These are phyloP conservation scores for Lithobates sylvaticus DNA, from an alignment of 2,797 vertebrate species.

Conservation along the genomic window DNA sequence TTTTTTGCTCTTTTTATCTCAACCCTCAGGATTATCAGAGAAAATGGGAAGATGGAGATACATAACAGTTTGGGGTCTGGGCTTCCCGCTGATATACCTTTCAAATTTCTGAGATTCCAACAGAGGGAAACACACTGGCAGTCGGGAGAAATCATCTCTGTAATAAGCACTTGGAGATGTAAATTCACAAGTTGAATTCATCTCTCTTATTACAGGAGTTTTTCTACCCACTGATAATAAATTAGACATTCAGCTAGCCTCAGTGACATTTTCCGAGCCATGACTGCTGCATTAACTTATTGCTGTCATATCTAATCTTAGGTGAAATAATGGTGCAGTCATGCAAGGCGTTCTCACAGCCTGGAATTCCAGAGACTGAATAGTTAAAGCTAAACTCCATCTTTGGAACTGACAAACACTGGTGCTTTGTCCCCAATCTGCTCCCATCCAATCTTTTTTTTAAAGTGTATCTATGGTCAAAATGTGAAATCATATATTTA, in stretches of 20 bases:
- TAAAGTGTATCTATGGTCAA: too few relatives aligned
- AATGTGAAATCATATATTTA: too few relatives aligned
- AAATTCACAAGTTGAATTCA: conserved; percentile 55
- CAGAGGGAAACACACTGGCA: conserved; percentile 46
- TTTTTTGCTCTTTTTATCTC: conserved; percentile 53
- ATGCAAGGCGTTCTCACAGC: neutral
- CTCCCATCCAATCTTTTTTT: too few relatives aligned
- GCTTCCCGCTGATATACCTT: conserved; percentile 49
- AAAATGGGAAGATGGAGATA: conserved; percentile 37
- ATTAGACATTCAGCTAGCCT: conserved; percentile 41
- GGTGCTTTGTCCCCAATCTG: too few relatives aligned
- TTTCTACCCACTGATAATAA: conserved; percentile 60
- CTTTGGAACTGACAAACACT: too few relatives aligned
- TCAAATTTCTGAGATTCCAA: conserved; percentile 52
- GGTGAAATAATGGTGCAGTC: conserved; percentile 11
- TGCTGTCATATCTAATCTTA: conserved; percentile 27
- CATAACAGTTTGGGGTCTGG: conserved; percentile 39
- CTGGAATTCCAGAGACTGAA: neutral
- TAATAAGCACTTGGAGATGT: conserved; percentile 60
- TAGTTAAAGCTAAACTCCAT: neutral
- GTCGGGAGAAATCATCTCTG: conserved; percentile 52
- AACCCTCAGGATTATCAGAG: conserved; percentile 42
- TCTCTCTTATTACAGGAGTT: conserved; percentile 56
- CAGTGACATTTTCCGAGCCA: conserved; percentile 39
- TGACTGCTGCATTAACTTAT: conserved; percentile 31